Evolutionary conservation across 2,113 vertebrate species (phyloP), one percentile per base, ranked within the genome.

Genomic region (Dissostichus mawsoni): DNA sequence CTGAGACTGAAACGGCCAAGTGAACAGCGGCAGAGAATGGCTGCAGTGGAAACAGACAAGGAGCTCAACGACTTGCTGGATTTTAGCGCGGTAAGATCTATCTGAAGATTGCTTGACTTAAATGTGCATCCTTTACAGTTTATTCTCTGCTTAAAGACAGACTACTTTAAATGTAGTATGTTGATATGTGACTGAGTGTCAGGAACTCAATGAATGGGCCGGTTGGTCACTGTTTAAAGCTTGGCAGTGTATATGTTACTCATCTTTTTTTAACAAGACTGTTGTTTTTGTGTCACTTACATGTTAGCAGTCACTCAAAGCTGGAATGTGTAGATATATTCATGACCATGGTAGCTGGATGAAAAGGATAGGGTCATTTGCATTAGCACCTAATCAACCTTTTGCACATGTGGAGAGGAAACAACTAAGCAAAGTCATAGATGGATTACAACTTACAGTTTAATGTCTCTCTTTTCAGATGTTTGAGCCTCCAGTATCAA

Each of bases 51-150:
- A 93, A 97, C 96, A 0, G 98, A 99, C 96, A 98, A 99, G 95
- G 98, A 99, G 90, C 96, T 99, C 91, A 99, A 96, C 84, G 98
- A 99, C 89, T 96, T 99, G 87, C 95, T 99, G 95, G 98, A 99
- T 95, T 99, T 99, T 95, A 99, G 96, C 79, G 96, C 96, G 96
- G 98, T 99, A 94, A 98, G 97, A 87, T 80, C 36, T 71, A 41
- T 75, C 59, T 41, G 52, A 76, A 75, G 59, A 84, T 70, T 79
- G 57, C 50, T 78, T 76, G 20, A 66, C n/a, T 71, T 76, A 0
- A 85, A 65, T 67, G 10, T 71, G 16, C 71, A 66, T 76, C 51
- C 61, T 56, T 20, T 25, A 50, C 18, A 76, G 36, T 61, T 67
- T 2, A 65, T 53, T 66, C 11, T 63, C 2, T 76, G 17, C 17